These are phyloP conservation scores for Tor tambroides DNA, from an alignment of 2,113 vertebrate genomes.

Conservation along the genomic window DNA sequence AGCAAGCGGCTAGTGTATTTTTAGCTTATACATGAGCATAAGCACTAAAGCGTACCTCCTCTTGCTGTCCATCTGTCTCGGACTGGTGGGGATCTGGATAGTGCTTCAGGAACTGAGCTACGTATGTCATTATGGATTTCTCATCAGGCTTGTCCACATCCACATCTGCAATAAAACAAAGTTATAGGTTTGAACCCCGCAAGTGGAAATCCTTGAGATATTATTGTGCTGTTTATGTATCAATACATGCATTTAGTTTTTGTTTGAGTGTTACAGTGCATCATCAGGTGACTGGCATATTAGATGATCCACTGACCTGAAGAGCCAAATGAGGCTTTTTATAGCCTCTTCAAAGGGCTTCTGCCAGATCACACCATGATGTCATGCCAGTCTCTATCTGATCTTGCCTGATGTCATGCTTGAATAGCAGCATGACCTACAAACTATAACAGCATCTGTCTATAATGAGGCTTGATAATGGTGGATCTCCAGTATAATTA, in stretches of 20 bases:
- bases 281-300: not conserved
- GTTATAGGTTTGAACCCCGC: not conserved
- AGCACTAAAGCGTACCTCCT: constrained; percentile 78
- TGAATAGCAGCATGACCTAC: constrained; percentile 49
- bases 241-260: not conserved
- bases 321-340: constrained; percentile 44
- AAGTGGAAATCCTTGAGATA: not conserved
- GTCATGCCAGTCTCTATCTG: constrained; percentile 51
- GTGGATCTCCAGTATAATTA: constrained; percentile 10
- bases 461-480: constrained; percentile 33
- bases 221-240: not conserved
- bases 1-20: constrained; percentile 41
- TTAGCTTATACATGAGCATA: constrained; percentile 8
- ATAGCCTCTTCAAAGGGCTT: constrained; percentile 34
- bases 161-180: constrained; percentile 81
- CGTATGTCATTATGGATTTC: constrained; percentile 98
- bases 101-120: constrained; percentile 96
- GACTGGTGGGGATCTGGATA: constrained; percentile 85
- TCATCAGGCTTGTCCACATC: constrained; percentile 98
- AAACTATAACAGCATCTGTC: not conserved
- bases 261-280: not conserved
- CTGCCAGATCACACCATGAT: constrained; percentile 58
- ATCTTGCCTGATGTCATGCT: constrained; percentile 54
- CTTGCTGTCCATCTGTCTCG: constrained; percentile 80
- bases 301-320: not conserved